phyloP scores from a whole-genome alignment of 2,888 invertebrate genomes.

The Thumatha senex region DNA sequence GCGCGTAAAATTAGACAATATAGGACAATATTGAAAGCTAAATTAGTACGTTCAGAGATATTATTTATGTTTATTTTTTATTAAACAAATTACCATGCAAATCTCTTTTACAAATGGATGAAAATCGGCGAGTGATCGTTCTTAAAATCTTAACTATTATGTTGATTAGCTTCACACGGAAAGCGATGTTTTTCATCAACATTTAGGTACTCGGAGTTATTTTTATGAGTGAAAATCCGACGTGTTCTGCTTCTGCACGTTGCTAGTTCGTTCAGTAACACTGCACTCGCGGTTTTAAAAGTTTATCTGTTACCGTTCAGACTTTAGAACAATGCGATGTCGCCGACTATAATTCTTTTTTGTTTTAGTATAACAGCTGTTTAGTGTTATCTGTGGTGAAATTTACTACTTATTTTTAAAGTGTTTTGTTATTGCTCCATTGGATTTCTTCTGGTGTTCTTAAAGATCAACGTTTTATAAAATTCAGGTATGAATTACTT shows the following conservation, averaged over 20 bases:
- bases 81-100: neutral
- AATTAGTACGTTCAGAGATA: no score
- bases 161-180: constrained; percentile 38
- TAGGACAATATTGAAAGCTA: neutral
- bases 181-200: constrained; percentile 57
- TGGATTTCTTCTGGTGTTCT: constrained; percentile 27
- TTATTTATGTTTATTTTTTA: neutral
- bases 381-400: constrained; percentile 39
- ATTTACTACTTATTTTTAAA: constrained; percentile 31
- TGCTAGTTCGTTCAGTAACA: constrained; percentile 33
- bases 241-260: constrained; percentile 38
- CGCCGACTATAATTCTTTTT: constrained; percentile 20
- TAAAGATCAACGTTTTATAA: constrained; percentile 12
- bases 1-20: neutral
- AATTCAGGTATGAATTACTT: constrained; percentile 29
- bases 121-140: constrained; percentile 24
- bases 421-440: constrained; percentile 18
- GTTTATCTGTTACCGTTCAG: constrained; percentile 30
- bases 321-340: constrained; percentile 36
- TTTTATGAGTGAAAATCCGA: constrained; percentile 64
- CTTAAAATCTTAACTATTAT: constrained; percentile 13
- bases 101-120: constrained; percentile 6
- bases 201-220: constrained; percentile 54
- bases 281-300: constrained; percentile 40
- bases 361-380: constrained; percentile 27